phyloP scores from a whole-genome alignment of 2,888 invertebrate species.

The Pandemis corylana region DNA sequence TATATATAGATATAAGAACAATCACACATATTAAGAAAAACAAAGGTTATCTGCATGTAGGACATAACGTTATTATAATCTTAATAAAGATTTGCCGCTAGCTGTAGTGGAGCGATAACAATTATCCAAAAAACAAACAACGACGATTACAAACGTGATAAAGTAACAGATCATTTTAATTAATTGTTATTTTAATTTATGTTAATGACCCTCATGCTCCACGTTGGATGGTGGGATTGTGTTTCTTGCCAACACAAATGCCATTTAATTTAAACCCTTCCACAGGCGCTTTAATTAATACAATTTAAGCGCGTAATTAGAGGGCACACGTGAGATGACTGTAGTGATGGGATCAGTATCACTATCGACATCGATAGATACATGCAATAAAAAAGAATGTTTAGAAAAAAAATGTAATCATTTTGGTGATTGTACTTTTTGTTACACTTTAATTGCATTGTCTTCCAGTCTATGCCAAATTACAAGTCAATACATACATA shows the following conservation, averaged over 20 bases:
- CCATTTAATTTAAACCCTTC: conserved; percentile 79
- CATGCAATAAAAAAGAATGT: background rate
- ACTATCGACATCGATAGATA: conserved; percentile 45
- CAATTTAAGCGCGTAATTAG: conserved; percentile 82
- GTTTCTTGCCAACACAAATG: conserved; percentile 49
- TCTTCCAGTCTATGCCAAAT: no score
- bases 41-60: background rate
- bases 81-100: no score
- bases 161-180: conserved; percentile 39
- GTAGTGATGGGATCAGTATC: conserved; percentile 54
- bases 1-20: no score
- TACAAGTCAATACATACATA: no score
- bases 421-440: no score
- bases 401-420: no score
- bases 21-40: no score
- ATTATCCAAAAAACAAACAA: conserved; percentile 29
- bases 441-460: no score
- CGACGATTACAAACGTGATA: conserved; percentile 21
- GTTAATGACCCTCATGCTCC: conserved; percentile 70
- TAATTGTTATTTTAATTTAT: conserved; percentile 52
- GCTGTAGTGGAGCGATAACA: background rate
- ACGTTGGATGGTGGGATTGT: conserved; percentile 52
- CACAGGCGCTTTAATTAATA: conserved; percentile 79
- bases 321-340: conserved; percentile 70
- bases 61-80: no score